Evolutionary conservation across 2,113 vertebrate genomes (phyloP), one percentile per base, ranked within the genome.

Genomic region (Ophiodon elongatus): DNA sequence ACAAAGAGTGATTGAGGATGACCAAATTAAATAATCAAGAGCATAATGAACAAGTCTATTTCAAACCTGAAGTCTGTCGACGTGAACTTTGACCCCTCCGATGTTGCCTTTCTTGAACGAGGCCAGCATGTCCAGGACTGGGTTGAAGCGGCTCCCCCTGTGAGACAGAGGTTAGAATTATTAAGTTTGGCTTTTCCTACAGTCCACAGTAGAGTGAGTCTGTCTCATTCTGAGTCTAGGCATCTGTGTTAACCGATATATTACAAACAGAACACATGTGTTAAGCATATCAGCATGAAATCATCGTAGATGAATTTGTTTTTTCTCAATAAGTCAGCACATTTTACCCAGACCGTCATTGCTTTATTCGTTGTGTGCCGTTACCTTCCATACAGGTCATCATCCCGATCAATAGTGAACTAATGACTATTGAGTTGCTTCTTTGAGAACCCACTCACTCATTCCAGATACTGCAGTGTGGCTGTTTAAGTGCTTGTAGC

Each of bases 101-200:
- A 99, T 95, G 74, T 92, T 17, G 33, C 98, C 98, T 68, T 99
- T 99, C 80, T 96, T 98, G 85, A 99, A 99, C 0, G 97, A 96
- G 17, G 98, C 98, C 93, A 99, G 74, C 98, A 99, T 99, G 90
- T 99, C 98, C 73, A 99, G 89, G 27, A 99, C 95, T 0, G 98
- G 98, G 78, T 96, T 99, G 94, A 99, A 99, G 41, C 98, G 96
- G 90, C 98, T 99, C 70, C 98, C 98, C 94, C 98, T 99, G 89
- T 80, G 70, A 82, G 8, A 67, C 2, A 75, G 19, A 76, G 41
- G 6, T 59, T 5, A 8, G 62, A 56, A n/a, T 15, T 23, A 62
- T 8, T 37, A 4, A 27, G 2, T 39, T 56, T 19, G 50, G 11
- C 8, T 63, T 29, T 0, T 54, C 7, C 11, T 31, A 15, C 3